A percentile compares a stretch with the other conserved stretches of the same genome.
Evolutionary conservation across 2,797 vertebrate species (phyloP).

Genomic region (Tolypeutes matacus): DNA sequence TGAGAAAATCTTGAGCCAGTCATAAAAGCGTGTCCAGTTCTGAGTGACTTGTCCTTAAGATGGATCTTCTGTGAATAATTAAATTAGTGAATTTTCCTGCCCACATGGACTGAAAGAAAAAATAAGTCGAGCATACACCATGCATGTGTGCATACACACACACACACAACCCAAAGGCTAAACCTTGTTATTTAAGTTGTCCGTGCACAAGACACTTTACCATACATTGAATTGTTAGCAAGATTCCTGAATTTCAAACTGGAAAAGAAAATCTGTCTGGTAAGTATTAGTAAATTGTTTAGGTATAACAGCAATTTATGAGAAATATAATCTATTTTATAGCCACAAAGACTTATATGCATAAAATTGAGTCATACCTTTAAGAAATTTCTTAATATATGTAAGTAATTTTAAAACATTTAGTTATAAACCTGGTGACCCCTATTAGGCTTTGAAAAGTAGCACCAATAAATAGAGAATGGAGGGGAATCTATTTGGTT

Average conservation of each 20-base stretch:
- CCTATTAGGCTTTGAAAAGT: not conserved
- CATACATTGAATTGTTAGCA: constrained; percentile 34
- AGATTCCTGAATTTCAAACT: constrained; percentile 46
- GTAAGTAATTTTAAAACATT: constrained; percentile 12
- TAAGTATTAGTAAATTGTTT: constrained; percentile 26
- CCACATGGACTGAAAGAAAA: constrained; percentile 76
- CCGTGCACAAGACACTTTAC: constrained; percentile 46
- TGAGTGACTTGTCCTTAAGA: constrained; percentile 81
- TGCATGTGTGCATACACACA: not conserved
- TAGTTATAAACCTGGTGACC: not conserved
- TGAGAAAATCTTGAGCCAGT: constrained; percentile 76
- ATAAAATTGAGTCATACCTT: constrained; percentile 33
- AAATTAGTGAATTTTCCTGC: constrained; percentile 80
- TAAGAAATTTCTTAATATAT: constrained; percentile 36
- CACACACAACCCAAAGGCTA: constrained; percentile 53
- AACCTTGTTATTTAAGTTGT: constrained; percentile 51
- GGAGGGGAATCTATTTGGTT: not conserved
- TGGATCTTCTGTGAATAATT: constrained; percentile 85
- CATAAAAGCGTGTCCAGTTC: constrained; percentile 80
- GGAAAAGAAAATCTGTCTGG: constrained; percentile 58
- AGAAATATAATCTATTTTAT: constrained; percentile 18
- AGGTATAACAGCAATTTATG: constrained; percentile 54
- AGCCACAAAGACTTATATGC: not conserved
- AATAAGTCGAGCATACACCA: not conserved
- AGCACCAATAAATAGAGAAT: not conserved